phyloP scores from a whole-genome alignment of 2,113 vertebrate genomes.

The Lophotis ruficrista region DNA sequence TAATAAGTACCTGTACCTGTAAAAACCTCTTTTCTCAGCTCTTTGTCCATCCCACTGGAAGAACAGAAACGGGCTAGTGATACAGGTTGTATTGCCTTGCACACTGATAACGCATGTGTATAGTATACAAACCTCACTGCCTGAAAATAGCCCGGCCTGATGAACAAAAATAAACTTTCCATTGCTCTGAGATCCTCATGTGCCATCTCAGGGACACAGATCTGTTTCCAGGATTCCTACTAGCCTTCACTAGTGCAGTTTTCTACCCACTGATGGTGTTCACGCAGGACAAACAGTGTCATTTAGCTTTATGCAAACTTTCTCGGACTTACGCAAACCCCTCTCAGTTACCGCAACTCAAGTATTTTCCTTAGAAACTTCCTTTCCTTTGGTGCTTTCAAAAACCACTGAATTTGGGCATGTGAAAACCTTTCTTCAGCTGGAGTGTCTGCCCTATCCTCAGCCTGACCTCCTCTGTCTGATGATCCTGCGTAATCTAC shows the following conservation, averaged over 20 bases:
- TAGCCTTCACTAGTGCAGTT: background rate
- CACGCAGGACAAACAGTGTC: rapidly evolving
- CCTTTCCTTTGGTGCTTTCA: background rate
- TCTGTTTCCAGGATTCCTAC: rapidly evolving
- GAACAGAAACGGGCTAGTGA: background rate
- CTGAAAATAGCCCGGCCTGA: background rate
- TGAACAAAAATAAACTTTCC: background rate
- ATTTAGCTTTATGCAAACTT: background rate
- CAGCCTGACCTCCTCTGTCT: background rate
- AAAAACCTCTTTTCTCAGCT: background rate
- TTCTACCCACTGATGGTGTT: background rate
- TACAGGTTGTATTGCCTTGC: background rate
- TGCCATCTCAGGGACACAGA: background rate
- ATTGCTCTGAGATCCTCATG: background rate
- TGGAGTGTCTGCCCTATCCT: background rate
- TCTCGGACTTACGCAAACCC: background rate
- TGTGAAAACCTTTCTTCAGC: background rate
- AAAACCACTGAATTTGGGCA: background rate
- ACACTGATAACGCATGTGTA: rapidly evolving
- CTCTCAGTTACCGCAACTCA: background rate
- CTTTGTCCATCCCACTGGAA: background rate
- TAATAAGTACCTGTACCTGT: background rate
- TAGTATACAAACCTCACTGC: background rate
- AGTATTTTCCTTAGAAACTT: background rate
- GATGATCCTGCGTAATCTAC: rapidly evolving